phyloP scores from a whole-genome alignment of 2,113 vertebrate species.

The Pantherophis guttatus region DNA sequence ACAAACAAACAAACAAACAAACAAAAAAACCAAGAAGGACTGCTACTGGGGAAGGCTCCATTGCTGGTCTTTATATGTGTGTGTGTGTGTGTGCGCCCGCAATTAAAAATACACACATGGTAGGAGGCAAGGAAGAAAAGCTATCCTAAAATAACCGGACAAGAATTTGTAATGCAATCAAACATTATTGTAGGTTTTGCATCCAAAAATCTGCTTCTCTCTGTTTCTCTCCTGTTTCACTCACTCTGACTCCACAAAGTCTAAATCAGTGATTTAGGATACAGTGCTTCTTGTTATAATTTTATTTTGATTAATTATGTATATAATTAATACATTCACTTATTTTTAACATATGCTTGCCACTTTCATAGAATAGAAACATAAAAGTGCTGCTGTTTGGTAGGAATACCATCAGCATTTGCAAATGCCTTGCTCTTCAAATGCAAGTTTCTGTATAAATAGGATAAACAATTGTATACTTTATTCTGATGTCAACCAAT shows the following conservation, averaged over 20 bases:
- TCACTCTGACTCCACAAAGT: background rate
- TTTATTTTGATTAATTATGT: background rate
- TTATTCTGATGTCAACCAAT: conserved; percentile 28
- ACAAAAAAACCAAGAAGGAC: background rate
- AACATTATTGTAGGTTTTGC: background rate
- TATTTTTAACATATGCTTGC: background rate
- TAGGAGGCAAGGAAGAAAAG: background rate
- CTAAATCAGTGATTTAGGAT: background rate
- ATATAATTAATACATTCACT: background rate
- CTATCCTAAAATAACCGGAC: background rate
- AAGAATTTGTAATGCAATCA: background rate
- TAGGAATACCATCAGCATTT: background rate
- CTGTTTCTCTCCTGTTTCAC: background rate
- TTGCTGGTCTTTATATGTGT: conserved; percentile 16
- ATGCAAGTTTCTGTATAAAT: background rate
- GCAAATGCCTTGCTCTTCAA: background rate
- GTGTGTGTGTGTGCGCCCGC: background rate
- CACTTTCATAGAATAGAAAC: background rate
- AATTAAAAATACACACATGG: conserved; percentile 38
- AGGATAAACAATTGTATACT: background rate
- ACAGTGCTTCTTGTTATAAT: background rate
- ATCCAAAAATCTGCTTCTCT: background rate
- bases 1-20: background rate
- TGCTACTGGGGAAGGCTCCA: conserved; percentile 49
- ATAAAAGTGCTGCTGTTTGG: background rate